Conservation (phyloP, 2,797 vertebrate species). For the Cyclura pinguis region DNA sequence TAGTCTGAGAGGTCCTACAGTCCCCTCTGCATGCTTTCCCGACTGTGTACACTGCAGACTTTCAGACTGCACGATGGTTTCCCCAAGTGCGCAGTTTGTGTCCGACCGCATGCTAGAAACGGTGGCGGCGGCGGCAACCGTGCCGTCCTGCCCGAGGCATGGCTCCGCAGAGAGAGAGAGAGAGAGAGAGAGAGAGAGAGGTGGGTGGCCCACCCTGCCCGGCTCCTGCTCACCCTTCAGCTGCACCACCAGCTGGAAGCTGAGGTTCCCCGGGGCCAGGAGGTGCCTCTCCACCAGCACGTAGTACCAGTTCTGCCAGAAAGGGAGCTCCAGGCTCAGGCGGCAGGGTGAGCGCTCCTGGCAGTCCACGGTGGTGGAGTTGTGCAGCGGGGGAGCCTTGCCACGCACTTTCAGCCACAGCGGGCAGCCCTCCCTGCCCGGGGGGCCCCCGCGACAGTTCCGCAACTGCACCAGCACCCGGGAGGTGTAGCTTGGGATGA, state of each 20-base stretch:
- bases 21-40: too few relatives aligned
- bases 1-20: too few relatives aligned
- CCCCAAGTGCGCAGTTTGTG: too few relatives aligned
- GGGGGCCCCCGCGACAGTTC: constrained; percentile 86
- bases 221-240: constrained; percentile 88
- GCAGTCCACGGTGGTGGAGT: constrained; percentile 91
- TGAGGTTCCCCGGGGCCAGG: constrained; percentile 78
- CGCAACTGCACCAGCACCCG: constrained; percentile 91
- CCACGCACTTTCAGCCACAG: constrained; percentile 92
- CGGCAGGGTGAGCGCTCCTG: constrained; percentile 84
- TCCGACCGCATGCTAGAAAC: too few relatives aligned
- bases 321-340: constrained; percentile 86
- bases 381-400: constrained; percentile 94
- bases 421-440: constrained; percentile 86
- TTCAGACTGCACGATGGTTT: too few relatives aligned
- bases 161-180: fast-evolving
- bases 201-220: too few relatives aligned
- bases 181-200: too few relatives aligned
- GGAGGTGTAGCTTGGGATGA: constrained; percentile 94
- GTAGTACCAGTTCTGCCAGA: constrained; percentile 98
- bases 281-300: constrained; percentile 89
- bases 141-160: too few relatives aligned
- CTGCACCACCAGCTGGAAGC: constrained; percentile 92
- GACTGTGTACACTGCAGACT: too few relatives aligned
- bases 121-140: too few relatives aligned